Conservation (phyloP, 2,113 vertebrate genomes). For the Myxocyprinus asiaticus region DNA sequence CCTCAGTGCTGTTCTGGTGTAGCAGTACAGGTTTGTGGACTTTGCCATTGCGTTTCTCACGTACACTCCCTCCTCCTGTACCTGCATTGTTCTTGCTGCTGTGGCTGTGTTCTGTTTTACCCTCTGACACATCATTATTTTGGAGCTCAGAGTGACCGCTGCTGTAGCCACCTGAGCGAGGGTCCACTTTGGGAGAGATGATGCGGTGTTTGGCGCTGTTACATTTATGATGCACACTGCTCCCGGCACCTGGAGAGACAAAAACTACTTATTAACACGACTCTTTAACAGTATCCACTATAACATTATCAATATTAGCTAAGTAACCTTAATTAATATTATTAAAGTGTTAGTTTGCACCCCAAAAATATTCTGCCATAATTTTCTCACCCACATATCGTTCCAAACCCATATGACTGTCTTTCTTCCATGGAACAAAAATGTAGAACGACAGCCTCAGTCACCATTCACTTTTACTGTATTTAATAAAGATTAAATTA, state of each 20-base stretch:
- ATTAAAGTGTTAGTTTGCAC: too few relatives aligned
- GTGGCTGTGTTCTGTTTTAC: constrained; percentile 91
- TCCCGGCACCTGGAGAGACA: constrained; percentile 84
- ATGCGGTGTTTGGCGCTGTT: constrained; percentile 99
- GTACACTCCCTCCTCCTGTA: constrained; percentile 75
- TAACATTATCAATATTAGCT: too few relatives aligned
- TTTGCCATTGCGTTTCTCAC: constrained; percentile 97
- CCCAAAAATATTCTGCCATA: too few relatives aligned
- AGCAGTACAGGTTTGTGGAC: constrained; percentile 92
- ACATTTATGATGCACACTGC: constrained; percentile 99
- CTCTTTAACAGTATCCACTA: too few relatives aligned
- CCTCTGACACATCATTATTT: constrained; percentile 97
- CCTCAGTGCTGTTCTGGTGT: constrained; percentile 97
- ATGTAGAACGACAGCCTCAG: too few relatives aligned
- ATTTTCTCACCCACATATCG: too few relatives aligned
- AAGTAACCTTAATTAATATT: too few relatives aligned
- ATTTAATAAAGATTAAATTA: too few relatives aligned
- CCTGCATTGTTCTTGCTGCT: constrained; percentile 73
- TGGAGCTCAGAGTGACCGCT: constrained; percentile 93
- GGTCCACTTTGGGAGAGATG: constrained; percentile 98
- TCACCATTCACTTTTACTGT: too few relatives aligned
- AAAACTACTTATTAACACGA: not conserved
- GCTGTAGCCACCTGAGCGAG: constrained; percentile 86
- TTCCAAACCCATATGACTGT: too few relatives aligned
- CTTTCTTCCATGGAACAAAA: too few relatives aligned